Evolutionary conservation across 2,113 vertebrate genomes (phyloP).

Genomic region (Dasyornis broadbenti): DNA sequence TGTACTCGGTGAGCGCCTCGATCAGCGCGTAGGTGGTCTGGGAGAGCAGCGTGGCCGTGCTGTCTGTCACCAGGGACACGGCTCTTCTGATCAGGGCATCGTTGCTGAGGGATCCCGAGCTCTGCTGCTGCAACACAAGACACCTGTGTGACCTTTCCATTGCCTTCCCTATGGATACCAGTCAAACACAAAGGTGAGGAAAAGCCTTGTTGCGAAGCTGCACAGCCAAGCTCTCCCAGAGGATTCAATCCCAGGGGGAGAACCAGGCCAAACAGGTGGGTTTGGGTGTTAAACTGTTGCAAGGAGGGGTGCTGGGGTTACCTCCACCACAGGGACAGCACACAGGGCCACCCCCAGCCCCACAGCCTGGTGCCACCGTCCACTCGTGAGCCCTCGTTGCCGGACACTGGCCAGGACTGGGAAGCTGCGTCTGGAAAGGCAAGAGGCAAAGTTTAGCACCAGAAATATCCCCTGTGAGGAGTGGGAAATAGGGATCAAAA

Average conservation of each 20-base stretch:
- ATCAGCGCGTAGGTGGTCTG: slow-evolving; percentile 76
- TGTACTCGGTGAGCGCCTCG: slow-evolving; percentile 79
- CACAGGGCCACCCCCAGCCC: slow-evolving; percentile 72
- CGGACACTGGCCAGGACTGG: neutral
- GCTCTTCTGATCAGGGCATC: slow-evolving; percentile 75
- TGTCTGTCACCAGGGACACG: slow-evolving; percentile 76
- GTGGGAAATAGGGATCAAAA: accelerated
- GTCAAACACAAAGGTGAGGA: neutral
- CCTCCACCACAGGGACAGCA: slow-evolving; percentile 73
- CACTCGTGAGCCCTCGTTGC: neutral
- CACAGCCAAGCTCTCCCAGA: no score
- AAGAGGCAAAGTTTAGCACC: neutral
- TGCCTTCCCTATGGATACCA: neutral
- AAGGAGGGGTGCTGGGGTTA: neutral
- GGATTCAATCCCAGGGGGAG: neutral
- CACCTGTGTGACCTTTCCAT: accelerated
- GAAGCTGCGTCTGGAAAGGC: slow-evolving; percentile 31
- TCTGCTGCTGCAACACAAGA: slow-evolving; percentile 69
- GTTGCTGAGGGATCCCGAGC: slow-evolving; percentile 64
- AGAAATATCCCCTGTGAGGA: neutral
- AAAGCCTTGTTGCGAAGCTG: accelerated
- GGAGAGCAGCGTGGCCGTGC: slow-evolving; percentile 77
- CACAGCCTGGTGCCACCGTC: slow-evolving; percentile 46
- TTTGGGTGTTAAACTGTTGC: neutral
- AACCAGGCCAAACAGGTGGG: accelerated